A percentile compares a stretch with the other conserved stretches of the same genome.
Evolutionary conservation across 2,797 vertebrate genomes (phyloP).

Genomic region (Luscinia luscinia): DNA sequence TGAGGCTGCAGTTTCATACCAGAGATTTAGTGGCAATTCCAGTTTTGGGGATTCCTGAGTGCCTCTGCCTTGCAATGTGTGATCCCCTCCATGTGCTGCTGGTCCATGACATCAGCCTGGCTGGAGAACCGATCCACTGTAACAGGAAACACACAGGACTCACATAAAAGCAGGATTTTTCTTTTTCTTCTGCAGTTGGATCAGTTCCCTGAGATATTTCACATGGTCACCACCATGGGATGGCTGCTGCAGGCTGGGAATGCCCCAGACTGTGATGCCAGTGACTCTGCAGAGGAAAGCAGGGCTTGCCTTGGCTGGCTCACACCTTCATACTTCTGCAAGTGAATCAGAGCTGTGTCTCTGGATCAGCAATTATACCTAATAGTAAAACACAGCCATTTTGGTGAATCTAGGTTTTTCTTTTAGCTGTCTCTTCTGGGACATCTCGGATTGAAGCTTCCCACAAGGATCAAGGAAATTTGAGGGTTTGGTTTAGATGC

Average conservation of each 20-base stretch:
- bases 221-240: neutral
- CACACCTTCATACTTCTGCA: neutral
- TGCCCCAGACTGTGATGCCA: accelerated
- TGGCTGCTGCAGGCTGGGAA: neutral
- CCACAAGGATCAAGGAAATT: neutral
- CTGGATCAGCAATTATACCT: neutral
- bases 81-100: accelerated
- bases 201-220: neutral
- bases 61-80: neutral
- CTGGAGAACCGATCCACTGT: neutral
- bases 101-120: neutral
- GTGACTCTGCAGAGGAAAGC: neutral
- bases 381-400: neutral
- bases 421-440: neutral
- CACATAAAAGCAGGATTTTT: neutral
- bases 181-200: neutral
- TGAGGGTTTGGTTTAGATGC: neutral
- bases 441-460: neutral
- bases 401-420: neutral
- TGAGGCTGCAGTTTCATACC: neutral
- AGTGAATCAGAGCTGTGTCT: neutral
- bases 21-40: neutral
- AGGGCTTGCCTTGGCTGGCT: neutral
- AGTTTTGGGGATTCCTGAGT: neutral
- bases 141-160: neutral